These are phyloP conservation scores for Andrena cerasifolii DNA, from an alignment of 1,140 invertebrate genomes.

Conservation along the genomic window DNA sequence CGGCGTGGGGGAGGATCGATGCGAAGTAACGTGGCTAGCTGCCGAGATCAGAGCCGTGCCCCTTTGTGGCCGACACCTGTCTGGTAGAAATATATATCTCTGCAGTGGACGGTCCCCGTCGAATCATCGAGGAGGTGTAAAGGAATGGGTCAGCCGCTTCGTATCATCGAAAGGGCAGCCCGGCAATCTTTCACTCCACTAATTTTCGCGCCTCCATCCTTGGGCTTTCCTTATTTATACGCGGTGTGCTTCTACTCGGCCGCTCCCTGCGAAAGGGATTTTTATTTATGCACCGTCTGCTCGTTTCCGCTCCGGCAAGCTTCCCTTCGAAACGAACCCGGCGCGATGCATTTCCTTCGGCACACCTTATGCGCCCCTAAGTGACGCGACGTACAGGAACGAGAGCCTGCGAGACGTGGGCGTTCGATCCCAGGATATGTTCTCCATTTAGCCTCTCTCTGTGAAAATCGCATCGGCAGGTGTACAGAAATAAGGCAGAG, in stretches of 20 bases:
- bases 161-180: slow-evolving; percentile 4
- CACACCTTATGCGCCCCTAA: neutral
- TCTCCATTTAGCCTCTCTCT: neutral
- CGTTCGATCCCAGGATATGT: neutral
- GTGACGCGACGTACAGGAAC: neutral
- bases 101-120: neutral
- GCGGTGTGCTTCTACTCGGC: neutral
- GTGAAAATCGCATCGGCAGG: neutral
- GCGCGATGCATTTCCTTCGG: neutral
- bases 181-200: slow-evolving; percentile 22
- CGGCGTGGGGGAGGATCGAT: too few species aligned
- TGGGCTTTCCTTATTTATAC: slow-evolving; percentile 42
- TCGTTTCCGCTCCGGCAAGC: slow-evolving; percentile 27
- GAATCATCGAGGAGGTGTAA: neutral
- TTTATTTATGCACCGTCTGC: slow-evolving; percentile 50
- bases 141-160: neutral
- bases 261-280: slow-evolving; percentile 19
- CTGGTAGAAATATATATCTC: neutral
- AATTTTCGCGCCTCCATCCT: slow-evolving; percentile 19
- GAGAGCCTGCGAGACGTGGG: neutral
- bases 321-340: neutral
- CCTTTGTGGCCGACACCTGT: neutral
- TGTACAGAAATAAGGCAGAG: neutral
- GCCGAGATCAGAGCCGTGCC: neutral
- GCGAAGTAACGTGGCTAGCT: neutral